Percentiles rank a stretch among this genome's conserved stretches.
phyloP scores from a whole-genome alignment of 37 sponge, comb jelly and placozoan genomes.

The Hormiphora californensis region DNA sequence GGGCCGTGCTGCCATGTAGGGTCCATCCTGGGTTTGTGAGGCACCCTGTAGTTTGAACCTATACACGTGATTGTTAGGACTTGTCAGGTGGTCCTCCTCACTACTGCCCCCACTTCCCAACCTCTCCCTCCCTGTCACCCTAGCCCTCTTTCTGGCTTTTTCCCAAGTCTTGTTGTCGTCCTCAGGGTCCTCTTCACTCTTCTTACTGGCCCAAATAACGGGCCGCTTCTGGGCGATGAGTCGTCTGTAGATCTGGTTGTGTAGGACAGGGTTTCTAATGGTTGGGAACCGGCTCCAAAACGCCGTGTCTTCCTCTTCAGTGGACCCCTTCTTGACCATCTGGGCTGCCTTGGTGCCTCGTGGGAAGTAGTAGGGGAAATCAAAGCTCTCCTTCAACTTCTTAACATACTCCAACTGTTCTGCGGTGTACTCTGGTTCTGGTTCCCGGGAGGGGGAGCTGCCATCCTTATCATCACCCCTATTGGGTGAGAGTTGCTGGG shows the following conservation, averaged over 20 bases:
- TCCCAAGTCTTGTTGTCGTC: neutral
- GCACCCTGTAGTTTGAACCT: slow-evolving; percentile 28
- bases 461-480: too few relatives aligned
- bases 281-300: neutral
- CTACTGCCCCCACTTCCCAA: slow-evolving; percentile 28
- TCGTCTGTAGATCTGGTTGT: slow-evolving; percentile 30
- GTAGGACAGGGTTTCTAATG: slow-evolving; percentile 23
- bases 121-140: slow-evolving; percentile 12
- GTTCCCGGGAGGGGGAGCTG: neutral
- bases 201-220: neutral
- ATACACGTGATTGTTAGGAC: slow-evolving; percentile 10
- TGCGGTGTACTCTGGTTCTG: slow-evolving; percentile 40
- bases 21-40: slow-evolving; percentile 24
- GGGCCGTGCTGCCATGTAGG: slow-evolving; percentile 43
- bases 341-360: slow-evolving; percentile 3
- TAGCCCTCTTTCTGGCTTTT: neutral
- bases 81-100: neutral
- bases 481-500: neutral
- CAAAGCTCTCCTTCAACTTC: slow-evolving; percentile 42
- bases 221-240: slow-evolving; percentile 30
- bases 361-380: slow-evolving; percentile 41
- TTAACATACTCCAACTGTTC: slow-evolving; percentile 45
- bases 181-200: neutral
- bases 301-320: slow-evolving; percentile 29
- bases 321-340: neutral